Conservation (phyloP, 2,888 invertebrate genomes). For the Drosophila kambysellisi region DNA sequence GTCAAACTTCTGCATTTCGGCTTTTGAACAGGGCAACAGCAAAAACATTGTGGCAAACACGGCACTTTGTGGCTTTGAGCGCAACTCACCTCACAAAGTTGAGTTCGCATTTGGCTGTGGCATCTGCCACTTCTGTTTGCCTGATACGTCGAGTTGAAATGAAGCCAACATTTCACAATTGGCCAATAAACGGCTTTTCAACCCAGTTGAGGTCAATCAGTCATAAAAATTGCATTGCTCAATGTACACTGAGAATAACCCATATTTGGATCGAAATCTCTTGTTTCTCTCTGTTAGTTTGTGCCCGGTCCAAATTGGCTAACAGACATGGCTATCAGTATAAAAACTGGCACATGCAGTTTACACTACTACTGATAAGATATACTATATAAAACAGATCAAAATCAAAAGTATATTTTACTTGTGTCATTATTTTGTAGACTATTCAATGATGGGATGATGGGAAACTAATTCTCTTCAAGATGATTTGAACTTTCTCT, state of each 20-base stretch:
- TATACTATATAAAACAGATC: no score
- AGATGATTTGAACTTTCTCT: no score
- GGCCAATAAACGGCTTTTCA: neutral
- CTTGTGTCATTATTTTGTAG: no score
- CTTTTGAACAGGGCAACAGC: neutral
- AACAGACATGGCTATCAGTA: no score
- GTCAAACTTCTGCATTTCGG: neutral
- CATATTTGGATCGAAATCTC: no score
- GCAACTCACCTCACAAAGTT: conserved; percentile 18
- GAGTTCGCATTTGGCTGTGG: neutral
- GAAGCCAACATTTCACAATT: neutral
- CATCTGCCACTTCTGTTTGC: conserved; percentile 11
- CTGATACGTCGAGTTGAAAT: conserved; percentile 10
- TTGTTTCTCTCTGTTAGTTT: no score
- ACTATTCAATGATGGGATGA: no score
- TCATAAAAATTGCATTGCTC: neutral
- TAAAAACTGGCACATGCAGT: no score
- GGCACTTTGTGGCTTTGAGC: neutral
- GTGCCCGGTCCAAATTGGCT: no score
- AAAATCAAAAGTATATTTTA: no score
- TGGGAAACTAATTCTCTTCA: no score
- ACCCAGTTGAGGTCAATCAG: neutral
- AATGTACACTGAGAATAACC: neutral
- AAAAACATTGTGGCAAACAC: neutral
- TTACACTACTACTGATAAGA: no score